Evolutionary conservation across 2,113 vertebrate species (phyloP), one percentile per base, ranked within the genome.

Genomic region (Oenanthe oenanthe): DNA sequence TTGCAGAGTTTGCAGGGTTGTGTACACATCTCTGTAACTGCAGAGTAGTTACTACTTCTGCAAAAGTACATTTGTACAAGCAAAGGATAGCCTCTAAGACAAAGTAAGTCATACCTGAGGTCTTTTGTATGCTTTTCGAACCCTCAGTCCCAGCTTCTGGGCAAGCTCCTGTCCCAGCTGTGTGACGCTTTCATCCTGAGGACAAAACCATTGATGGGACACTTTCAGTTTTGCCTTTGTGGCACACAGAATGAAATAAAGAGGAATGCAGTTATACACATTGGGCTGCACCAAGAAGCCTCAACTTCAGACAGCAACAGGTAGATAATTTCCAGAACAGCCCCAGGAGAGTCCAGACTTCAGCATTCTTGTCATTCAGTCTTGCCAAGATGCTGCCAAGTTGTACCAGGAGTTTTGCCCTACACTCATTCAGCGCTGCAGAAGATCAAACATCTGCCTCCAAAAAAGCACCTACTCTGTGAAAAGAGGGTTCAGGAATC

Each of bases 151-250:
- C 58, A 99, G 95, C 83, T 98, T 98, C 95, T 98, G 87, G 13
- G 99, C 98, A 89, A 99, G 98, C 77, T 99, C 98, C 97, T 99
- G 98, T 17, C 99, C 98, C 17, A 99, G 98, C 2, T 99, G 98
- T 1, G 98, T 99, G 83, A 99, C 98, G 0, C 98, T 98, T 89
- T 99, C 98, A 97, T 99, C 99, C 99, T 99, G 94, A 51, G 90
- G 63, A 93, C 47, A 32, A 88, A 89, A 78, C 5, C 85, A 86
- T 85, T 66, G 47, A 73, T 9, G 68, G 31, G 38, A 92, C 62
- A 60, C 38, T 93, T 81, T 85, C 34, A 91, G 90, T 76, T 91
- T 82, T 92, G 58, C n/a, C 56, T 93, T 89, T 66, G 36, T 12
- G 5, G 61, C 43, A 70, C 7, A 62, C 16, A 62, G 8, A 89